Conservation (phyloP, 2,113 vertebrate genomes). For the Tachysurus fulvidraco region DNA sequence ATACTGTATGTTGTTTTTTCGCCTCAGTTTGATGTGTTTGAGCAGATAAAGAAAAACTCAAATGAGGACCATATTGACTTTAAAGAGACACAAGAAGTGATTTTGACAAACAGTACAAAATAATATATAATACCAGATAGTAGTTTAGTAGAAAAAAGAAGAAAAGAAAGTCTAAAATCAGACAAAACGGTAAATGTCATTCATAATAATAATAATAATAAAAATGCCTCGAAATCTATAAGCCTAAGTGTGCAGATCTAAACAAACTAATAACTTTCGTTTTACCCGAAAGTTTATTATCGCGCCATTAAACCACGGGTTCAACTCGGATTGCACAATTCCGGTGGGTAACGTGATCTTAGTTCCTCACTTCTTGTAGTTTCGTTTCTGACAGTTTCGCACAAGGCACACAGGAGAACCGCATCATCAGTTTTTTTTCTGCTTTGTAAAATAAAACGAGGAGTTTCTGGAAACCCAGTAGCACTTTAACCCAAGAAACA, state of each 20-base stretch:
- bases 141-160: no score
- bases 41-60: not conserved
- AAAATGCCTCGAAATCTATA: not conserved
- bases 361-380: slow-evolving; percentile 28
- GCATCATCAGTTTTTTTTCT: not conserved
- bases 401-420: not conserved
- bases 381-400: slow-evolving; percentile 43
- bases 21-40: not conserved
- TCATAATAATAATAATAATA: no score
- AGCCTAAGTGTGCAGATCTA: not conserved
- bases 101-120: not conserved
- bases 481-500: not conserved
- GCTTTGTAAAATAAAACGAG: not conserved
- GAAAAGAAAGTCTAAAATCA: no score
- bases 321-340: slow-evolving; percentile 31
- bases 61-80: not conserved
- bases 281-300: not conserved
- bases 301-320: not conserved
- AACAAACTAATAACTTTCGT: not conserved
- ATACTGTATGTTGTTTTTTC: not conserved
- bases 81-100: not conserved
- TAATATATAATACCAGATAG: not conserved
- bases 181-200: not conserved
- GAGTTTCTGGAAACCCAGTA: not conserved
- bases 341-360: slow-evolving; percentile 7